Evolutionary conservation across 2,888 invertebrate species (phyloP), one percentile per base, ranked within the genome.

Genomic region (Philopedon plagiatum): DNA sequence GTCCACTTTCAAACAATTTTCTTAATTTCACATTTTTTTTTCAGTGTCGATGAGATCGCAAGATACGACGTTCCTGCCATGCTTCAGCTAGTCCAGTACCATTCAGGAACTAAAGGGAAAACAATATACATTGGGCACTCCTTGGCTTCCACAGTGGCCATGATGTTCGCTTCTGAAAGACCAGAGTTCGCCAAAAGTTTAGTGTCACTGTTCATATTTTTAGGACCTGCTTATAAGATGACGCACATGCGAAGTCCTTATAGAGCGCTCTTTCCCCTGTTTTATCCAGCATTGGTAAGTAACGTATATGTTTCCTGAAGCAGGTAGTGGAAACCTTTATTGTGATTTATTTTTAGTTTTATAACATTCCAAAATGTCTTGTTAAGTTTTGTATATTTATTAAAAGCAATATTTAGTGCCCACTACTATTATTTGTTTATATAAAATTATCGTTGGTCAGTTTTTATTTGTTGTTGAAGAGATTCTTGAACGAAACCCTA

Each of bases 251-350:
- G 87, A 76, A 91, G 91, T 69, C 91, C 93, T 0, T 86, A 94
- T 34, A 85, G 88, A 71, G 82, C 90, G 13, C 80, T 94, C 5
- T 91, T 93, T 2, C 91, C 90, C 9, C 89, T 89, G 72, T 87
- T 81, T 57, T 77, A 77, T 67, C 78, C 79, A 13, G 78, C 78
- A 37, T 51, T 81, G 73, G 80, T 81, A 73, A 79, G 79, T 76
- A 41, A 5, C 1, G 3, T 15, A 18, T n/a, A n/a, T n/a, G n/a
- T n/a, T n/a, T n/a, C n/a, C n/a, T n/a, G n/a, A n/a, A n/a, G n/a
- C n/a, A n/a, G n/a, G n/a, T n/a, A n/a, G n/a, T n/a, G n/a, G n/a
- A n/a, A n/a, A n/a, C n/a, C n/a, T n/a, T n/a, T n/a, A n/a, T n/a
- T n/a, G n/a, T n/a, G n/a, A n/a, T n/a, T n/a, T n/a, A n/a, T n/a